These are phyloP conservation scores for Montipora capricornis DNA, from an alignment of 64 coral and sea anemone species.

Conservation along the genomic window DNA sequence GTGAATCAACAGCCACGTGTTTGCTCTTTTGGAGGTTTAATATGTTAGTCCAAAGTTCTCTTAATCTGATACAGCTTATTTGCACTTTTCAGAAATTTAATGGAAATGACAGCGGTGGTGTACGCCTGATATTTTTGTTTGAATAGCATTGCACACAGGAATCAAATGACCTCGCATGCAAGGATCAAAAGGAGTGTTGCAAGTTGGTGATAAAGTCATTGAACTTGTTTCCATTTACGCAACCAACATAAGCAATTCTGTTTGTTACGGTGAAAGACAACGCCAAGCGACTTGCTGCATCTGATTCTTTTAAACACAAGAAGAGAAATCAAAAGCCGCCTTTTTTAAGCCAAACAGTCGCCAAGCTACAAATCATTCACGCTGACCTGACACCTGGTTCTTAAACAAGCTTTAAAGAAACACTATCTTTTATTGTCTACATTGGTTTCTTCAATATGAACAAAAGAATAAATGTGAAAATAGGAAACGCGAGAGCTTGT, in stretches of 20 bases:
- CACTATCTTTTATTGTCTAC: too few species aligned
- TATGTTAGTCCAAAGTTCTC: neutral
- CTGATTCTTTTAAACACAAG: neutral
- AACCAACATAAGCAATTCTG: neutral
- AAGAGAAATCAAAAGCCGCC: constrained; percentile 16
- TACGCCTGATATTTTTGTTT: neutral
- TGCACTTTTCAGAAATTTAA: neutral
- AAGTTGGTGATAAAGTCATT: neutral
- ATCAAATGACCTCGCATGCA: too few species aligned
- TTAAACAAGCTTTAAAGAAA: neutral
- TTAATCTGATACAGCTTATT: neutral
- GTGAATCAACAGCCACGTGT: neutral
- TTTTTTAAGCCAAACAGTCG: neutral
- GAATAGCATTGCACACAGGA: neutral
- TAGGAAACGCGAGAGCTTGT: neutral
- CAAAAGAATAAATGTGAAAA: neutral
- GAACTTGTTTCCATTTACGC: neutral
- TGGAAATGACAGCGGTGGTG: neutral
- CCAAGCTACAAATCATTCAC: neutral
- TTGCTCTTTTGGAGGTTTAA: neutral
- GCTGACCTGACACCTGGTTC: constrained; percentile 22
- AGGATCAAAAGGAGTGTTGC: neutral
- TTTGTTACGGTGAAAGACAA: neutral
- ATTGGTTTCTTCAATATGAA: neutral
- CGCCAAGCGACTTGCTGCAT: constrained; percentile 24